Base-by-base conservation (phyloP, 2,888 invertebrate species). In the Bimastos eiseni region DNA sequence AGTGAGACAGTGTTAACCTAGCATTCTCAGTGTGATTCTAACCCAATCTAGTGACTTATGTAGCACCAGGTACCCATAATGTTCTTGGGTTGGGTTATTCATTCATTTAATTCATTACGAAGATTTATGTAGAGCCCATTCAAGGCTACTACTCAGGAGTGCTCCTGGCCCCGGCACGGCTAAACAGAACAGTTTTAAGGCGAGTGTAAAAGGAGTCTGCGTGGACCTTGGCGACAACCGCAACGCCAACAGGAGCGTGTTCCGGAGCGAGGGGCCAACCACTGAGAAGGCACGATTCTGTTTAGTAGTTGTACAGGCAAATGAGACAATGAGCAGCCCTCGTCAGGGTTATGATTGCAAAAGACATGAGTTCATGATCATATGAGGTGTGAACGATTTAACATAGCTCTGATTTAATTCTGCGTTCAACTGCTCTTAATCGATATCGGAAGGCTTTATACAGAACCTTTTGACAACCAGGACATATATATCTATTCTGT, bases 1-100 rank as follows among this genome's bases (percentile, higher is more conserved):
- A 94, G 95, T 95, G 93, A 93, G 38, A 36, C 83, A 70, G 6
- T 70, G 11, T n/a, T 70, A 70, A 70, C 30, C 70, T 70, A 70
- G 3, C 24, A 24, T 24, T 49, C 49, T 49, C 49, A 24, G 49
- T 24, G 49, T 70, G 70, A n/a, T 70, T 17, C 13, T n/a, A 21
- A 49, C 49, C 70, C n/a, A n/a, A 49, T 70, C 70, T 70, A 70
- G 13, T 11, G 70, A n/a, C 70, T 70, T 70, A 6, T 11, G n/a
- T 70, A 13, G 70, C n/a, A 13, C 4, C 55, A 24, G n/a, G n/a
- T 55, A 30, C 1, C n/a, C 30, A 11, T 70, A 30, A 70, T n/a
- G 70, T 49, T 21, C 49, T 44, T 44, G 6, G 44, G 13, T 11
- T 15, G 13, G 44, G 44, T n/a, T n/a, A n/a, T n/a, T n/a, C n/a